A percentile compares a stretch with the other conserved stretches of the same genome.
Conservation (phyloP, 1,140 invertebrate species). For the Dendroctonus ponderosae region DNA sequence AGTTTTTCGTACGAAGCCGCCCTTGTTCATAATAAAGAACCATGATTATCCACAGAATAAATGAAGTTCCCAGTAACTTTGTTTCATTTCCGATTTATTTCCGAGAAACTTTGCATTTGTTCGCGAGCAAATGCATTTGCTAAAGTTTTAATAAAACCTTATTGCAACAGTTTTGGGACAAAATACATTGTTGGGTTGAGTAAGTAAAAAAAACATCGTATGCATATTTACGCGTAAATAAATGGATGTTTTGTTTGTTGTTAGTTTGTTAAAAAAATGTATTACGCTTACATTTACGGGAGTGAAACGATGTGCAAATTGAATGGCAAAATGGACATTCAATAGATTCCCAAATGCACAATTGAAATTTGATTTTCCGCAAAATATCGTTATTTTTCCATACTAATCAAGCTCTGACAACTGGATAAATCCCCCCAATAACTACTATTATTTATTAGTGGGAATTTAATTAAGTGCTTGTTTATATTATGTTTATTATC, state of each 20-base stretch:
- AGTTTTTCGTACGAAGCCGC: neutral
- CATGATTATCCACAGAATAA: constrained; percentile 1
- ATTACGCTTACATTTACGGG: too few relatives aligned
- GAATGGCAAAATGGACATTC: too few relatives aligned
- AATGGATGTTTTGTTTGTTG: too few relatives aligned
- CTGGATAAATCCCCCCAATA: constrained; percentile 3
- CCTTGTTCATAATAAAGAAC: neutral
- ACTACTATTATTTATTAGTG: constrained; percentile 1
- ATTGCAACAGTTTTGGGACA: neutral
- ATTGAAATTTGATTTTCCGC: constrained; percentile 9
- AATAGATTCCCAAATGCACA: neutral
- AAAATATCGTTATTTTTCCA: constrained; percentile 7
- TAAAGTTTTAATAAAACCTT: constrained; percentile 10
- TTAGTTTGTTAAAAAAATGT: neutral
- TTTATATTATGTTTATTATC: neutral
- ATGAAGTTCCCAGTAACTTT: constrained; percentile 11
- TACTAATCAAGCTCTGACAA: constrained; percentile 7
- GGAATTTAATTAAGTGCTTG: constrained; percentile 4
- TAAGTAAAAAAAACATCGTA: neutral
- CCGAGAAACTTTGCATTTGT: constrained; percentile 10
- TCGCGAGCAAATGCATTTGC: constrained; percentile 3
- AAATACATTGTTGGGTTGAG: neutral
- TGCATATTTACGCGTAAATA: neutral
- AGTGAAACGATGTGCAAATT: too few relatives aligned
- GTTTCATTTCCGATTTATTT: constrained; percentile 14